Base-by-base conservation (phyloP, 2,113 vertebrate species). In the Seriola quinqueradiata region DNA sequence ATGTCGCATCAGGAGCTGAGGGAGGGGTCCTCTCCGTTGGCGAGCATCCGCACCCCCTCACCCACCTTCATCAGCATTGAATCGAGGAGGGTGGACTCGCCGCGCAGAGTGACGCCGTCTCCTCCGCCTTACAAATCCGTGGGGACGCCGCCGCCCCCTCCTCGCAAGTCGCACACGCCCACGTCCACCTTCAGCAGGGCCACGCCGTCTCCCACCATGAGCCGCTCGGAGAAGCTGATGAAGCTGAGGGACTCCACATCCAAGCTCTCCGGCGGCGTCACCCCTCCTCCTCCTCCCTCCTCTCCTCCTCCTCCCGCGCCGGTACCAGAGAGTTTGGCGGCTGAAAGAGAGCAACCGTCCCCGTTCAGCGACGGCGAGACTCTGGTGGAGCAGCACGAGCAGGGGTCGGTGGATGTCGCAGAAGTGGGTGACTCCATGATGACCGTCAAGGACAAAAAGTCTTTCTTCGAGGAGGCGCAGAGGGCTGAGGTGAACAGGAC, bases 41-140 rank as follows among this genome's bases (percentile, higher is more conserved):
- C 96, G 2, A 96, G 94, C 92, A 96, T 95, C 83, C 92, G 96
- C 13, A 95, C 96, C 0, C 96, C 96, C 0, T 98, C 97, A 0
- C 97, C 97, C 21, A 97, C 97, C 5, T 98, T 95, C 55, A 98
- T 98, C 34, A 98, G 95, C 7, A 97, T 98, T 17, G 97, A 98
- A 61, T 97, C 97, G 0, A 92, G 95, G 57, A 88, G 92, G 75
- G 89, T 95, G 8, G 96, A 97, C 65, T 95, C 94, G 0, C 94
- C 96, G 1, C 75, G 95, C 0, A 88, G 89, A 38, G 94, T 95
- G 23, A 92, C 91, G 16, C 90, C 93, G 4, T 95, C 95, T 38
- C 96, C 95, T 6, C 95, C 93, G 2, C 93, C 92, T 1, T 93
- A 94, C 84, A 95, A 90, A 64, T 92, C 94, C 3, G 71, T 85